phyloP scores from a whole-genome alignment of 2,797 vertebrate genomes.

The Xenopus petersii region DNA sequence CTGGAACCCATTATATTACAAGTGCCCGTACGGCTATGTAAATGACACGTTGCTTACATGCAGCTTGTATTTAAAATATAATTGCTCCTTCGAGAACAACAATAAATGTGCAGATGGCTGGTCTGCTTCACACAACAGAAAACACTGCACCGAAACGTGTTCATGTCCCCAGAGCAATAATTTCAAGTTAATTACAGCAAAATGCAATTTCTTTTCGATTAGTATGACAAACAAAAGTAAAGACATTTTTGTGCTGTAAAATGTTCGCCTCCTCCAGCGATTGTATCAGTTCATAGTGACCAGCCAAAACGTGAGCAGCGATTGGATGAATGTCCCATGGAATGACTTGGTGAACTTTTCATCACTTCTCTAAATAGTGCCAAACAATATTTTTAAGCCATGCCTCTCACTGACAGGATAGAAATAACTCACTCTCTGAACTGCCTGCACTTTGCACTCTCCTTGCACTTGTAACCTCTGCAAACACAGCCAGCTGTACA shows the following conservation, averaged over 20 bases:
- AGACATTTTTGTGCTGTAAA: no score
- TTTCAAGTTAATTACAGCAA: no score
- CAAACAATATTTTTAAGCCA: conserved; percentile 38
- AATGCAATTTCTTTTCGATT: no score
- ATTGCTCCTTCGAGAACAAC: no score
- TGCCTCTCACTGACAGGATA: conserved; percentile 25
- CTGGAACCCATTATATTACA: background rate
- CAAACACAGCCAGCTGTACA: conserved; percentile 43
- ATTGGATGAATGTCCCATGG: conserved; percentile 25
- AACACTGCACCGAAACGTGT: no score
- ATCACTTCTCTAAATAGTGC: conserved; percentile 32
- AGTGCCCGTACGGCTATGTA: background rate
- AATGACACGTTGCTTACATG: no score
- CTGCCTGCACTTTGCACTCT: conserved; percentile 35
- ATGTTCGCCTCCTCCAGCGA: conserved; percentile 1
- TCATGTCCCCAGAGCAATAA: no score
- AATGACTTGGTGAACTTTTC: conserved; percentile 39
- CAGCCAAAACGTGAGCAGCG: conserved; percentile 20
- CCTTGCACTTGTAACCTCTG: conserved; percentile 30
- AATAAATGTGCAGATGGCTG: no score
- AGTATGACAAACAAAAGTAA: no score
- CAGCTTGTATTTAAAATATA: no score
- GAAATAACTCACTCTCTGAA: conserved; percentile 38
- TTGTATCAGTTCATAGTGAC: conserved; percentile 16
- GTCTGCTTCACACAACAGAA: no score